Conservation (phyloP, 2,113 vertebrate genomes). For the Lipophrys pholis region DNA sequence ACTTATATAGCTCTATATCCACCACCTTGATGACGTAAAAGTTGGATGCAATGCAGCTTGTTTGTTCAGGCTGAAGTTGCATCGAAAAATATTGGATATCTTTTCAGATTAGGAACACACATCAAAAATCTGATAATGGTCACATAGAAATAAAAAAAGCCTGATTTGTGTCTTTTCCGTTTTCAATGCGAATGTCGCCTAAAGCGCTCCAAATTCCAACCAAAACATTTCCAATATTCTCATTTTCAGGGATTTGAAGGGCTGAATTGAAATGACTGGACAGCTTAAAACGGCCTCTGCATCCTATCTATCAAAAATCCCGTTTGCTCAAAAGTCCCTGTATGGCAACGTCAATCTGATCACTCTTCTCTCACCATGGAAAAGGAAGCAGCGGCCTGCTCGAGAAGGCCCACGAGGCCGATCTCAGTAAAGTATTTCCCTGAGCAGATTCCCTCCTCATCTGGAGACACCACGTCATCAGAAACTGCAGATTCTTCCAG, state of each 20-base stretch:
- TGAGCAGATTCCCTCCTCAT: constrained; percentile 98
- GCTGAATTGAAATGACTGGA: not conserved
- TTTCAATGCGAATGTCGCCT: too few relatives aligned
- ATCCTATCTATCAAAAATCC: too few relatives aligned
- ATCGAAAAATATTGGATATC: too few relatives aligned
- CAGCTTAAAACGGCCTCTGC: not conserved
- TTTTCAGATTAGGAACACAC: too few relatives aligned
- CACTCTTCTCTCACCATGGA: constrained; percentile 88
- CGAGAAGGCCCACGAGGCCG: constrained; percentile 96
- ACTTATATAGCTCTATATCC: too few relatives aligned
- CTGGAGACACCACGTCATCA: constrained; percentile 97
- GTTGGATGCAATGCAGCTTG: too few relatives aligned
- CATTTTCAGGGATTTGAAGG: not conserved
- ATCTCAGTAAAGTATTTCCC: constrained; percentile 98
- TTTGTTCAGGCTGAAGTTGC: too few relatives aligned
- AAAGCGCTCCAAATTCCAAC: too few relatives aligned
- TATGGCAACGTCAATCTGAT: not conserved
- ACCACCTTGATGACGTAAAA: too few relatives aligned
- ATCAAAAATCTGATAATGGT: too few relatives aligned
- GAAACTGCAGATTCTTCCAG: constrained; percentile 98
- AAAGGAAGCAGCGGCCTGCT: constrained; percentile 96
- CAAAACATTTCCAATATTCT: not conserved
- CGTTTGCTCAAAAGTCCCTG: constrained; percentile 1
- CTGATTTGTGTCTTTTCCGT: too few relatives aligned
- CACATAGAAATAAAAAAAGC: too few relatives aligned